Evolutionary conservation across 1,140 invertebrate genomes (phyloP).

Genomic region (Heterodera schachtii): DNA sequence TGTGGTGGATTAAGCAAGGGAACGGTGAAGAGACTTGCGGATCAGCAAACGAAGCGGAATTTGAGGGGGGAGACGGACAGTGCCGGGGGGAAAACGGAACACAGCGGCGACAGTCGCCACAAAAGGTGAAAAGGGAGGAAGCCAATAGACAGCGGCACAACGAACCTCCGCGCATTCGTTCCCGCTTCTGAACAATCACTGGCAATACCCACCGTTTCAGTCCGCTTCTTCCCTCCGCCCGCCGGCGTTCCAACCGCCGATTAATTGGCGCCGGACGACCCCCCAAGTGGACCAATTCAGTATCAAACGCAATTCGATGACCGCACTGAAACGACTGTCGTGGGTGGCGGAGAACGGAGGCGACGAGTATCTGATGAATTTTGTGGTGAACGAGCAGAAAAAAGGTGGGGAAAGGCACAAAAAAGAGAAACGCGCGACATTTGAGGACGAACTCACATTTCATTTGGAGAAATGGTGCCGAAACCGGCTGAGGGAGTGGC

Average conservation of each 20-base stretch:
- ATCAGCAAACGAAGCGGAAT: neutral
- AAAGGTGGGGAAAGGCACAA: conserved; percentile 9
- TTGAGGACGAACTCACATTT: conserved; percentile 36
- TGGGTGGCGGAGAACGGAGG: conserved; percentile 37
- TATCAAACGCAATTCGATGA: conserved; percentile 45
- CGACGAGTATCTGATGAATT: conserved; percentile 33
- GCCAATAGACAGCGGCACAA: too few species aligned
- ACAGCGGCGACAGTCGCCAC: neutral
- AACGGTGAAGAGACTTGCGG: neutral
- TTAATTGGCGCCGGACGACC: conserved; percentile 21
- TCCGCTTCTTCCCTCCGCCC: neutral
- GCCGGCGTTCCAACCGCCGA: neutral
- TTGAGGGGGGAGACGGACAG: neutral
- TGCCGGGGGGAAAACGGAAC: neutral
- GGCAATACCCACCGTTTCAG: neutral
- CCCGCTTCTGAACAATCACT: neutral
- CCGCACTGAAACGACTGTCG: conserved; percentile 45
- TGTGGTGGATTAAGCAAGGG: neutral
- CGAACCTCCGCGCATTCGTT: too few species aligned
- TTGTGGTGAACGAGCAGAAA: conserved; percentile 43
- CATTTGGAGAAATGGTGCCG: conserved; percentile 23
- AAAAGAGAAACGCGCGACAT: neutral
- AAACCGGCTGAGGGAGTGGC: conserved; percentile 10
- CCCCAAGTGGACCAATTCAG: conserved; percentile 36
- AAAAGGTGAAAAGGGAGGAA: neutral